phyloP scores from a whole-genome alignment of 2,888 invertebrate species.

The Laothoe populi region DNA sequence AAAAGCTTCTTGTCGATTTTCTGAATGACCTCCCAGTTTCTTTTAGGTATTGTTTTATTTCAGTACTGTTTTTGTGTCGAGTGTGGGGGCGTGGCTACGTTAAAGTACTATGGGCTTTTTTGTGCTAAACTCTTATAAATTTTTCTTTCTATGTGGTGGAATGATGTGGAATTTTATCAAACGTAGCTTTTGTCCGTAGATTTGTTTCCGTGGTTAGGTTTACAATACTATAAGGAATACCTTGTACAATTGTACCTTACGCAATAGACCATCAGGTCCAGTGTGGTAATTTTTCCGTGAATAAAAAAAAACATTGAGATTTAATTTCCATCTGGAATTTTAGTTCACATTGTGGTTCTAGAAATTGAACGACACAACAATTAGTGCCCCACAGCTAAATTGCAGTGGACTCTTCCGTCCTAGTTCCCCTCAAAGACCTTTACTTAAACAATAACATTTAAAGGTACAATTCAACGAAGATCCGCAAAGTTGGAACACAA shows the following conservation, averaged over 20 bases:
- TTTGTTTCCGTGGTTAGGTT: too few relatives aligned
- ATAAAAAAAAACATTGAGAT: too few relatives aligned
- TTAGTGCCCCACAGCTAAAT: neutral
- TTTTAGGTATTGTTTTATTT: slow-evolving; percentile 24
- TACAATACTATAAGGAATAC: too few relatives aligned
- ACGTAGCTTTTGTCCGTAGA: too few relatives aligned
- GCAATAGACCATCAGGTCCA: too few relatives aligned
- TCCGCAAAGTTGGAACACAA: neutral
- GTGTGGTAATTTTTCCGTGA: too few relatives aligned
- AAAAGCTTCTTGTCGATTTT: slow-evolving; percentile 20
- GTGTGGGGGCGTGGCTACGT: neutral
- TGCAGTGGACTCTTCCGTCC: slow-evolving; percentile 5
- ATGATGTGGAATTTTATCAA: too few relatives aligned
- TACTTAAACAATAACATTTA: slow-evolving; percentile 12
- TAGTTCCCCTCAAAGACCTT: neutral
- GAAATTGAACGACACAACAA: too few relatives aligned
- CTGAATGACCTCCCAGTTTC: slow-evolving; percentile 22
- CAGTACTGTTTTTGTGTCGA: slow-evolving; percentile 8
- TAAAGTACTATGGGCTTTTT: slow-evolving; percentile 4
- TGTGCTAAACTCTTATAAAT: neutral
- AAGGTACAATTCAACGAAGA: slow-evolving; percentile 5
- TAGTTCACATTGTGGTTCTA: too few relatives aligned
- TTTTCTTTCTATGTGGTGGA: neutral
- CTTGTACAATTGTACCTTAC: too few relatives aligned
- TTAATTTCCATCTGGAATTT: too few relatives aligned